Evolutionary conservation across 2,113 vertebrate genomes (phyloP).

Genomic region (Aspidoscelis tigris): DNA sequence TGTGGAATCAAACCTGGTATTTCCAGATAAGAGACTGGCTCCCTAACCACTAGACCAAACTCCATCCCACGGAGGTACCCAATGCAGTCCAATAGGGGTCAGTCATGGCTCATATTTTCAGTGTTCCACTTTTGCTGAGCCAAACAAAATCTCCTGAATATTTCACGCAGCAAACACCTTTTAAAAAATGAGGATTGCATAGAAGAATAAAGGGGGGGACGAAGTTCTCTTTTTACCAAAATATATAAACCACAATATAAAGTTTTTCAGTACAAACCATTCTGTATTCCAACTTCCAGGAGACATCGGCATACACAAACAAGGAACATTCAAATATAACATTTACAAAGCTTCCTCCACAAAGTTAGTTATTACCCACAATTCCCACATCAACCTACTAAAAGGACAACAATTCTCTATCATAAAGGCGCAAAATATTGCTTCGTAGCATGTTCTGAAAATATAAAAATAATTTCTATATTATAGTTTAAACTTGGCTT

Average conservation of each 20-base stretch:
- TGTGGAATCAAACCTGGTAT: too few relatives aligned
- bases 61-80: too few relatives aligned
- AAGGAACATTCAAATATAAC: slow-evolving; percentile 63
- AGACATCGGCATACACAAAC: slow-evolving; percentile 64
- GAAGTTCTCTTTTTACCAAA: slow-evolving; percentile 53
- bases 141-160: slow-evolving; percentile 37
- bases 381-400: slow-evolving; percentile 65
- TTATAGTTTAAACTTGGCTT: slow-evolving; percentile 82
- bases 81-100: background rate
- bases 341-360: slow-evolving; percentile 65
- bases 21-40: too few relatives aligned
- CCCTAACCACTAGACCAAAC: too few relatives aligned
- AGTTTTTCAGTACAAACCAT: slow-evolving; percentile 65
- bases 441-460: slow-evolving; percentile 79
- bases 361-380: slow-evolving; percentile 61
- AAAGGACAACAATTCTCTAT: slow-evolving; percentile 75
- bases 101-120: background rate
- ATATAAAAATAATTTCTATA: slow-evolving; percentile 88
- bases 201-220: slow-evolving; percentile 25
- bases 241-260: slow-evolving; percentile 58
- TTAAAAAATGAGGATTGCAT: slow-evolving; percentile 42
- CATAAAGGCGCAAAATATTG: slow-evolving; percentile 80
- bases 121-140: background rate
- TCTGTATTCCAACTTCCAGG: slow-evolving; percentile 56
- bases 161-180: slow-evolving; percentile 53